These are phyloP conservation scores for Vollenhovia emeryi DNA, from an alignment of 1,140 invertebrate genomes.

Conservation along the genomic window DNA sequence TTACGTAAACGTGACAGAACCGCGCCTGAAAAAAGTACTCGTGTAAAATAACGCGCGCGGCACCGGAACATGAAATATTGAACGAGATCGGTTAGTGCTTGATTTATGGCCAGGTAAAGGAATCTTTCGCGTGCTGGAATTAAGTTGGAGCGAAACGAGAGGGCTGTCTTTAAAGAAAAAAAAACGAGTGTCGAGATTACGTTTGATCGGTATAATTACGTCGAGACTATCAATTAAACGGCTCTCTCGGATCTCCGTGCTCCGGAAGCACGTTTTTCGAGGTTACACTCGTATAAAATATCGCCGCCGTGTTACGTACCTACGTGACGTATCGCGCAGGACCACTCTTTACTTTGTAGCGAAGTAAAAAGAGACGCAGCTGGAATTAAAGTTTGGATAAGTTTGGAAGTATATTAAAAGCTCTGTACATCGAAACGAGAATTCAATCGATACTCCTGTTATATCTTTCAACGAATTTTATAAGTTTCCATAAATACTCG, in stretches of 20 bases:
- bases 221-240: constrained; percentile 25
- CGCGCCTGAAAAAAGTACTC: not conserved
- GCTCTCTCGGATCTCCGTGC: not conserved
- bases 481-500: not conserved
- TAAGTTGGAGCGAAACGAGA: constrained; percentile 10
- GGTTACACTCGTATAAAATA: not conserved
- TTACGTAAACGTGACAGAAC: constrained; percentile 21
- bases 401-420: constrained; percentile 24
- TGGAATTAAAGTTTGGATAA: constrained; percentile 27
- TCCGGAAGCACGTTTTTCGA: not conserved
- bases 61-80: constrained; percentile 24
- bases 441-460: not conserved
- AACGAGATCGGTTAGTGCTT: constrained; percentile 16
- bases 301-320: not conserved
- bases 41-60: not conserved
- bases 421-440: not conserved
- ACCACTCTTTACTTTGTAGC: constrained; percentile 1
- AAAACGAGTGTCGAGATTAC: not conserved
- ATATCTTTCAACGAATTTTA: not conserved
- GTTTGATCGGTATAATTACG: constrained; percentile 12
- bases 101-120: constrained; percentile 18
- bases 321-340: constrained; percentile 29
- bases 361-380: not conserved
- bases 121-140: not conserved
- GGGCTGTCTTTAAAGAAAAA: not conserved